These are phyloP conservation scores for Metacarcinus magister DNA, from an alignment of 2,888 invertebrate species.

Conservation along the genomic window DNA sequence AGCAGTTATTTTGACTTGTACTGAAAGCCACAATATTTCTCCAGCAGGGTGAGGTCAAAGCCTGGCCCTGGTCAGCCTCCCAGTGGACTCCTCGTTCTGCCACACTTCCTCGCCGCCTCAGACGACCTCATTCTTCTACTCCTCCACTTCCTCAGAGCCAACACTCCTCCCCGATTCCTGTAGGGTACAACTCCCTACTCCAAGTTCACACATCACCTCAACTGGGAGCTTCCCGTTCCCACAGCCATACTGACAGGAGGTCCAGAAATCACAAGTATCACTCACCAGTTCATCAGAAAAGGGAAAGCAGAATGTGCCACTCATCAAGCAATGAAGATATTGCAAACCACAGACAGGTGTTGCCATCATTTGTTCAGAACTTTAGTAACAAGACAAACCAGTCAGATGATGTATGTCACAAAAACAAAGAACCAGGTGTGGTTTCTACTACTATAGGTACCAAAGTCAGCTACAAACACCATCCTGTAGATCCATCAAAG, in stretches of 20 bases:
- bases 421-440: background rate
- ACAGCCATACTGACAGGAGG: conserved; percentile 39
- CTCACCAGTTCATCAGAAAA: conserved; percentile 56
- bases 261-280: conserved; percentile 33
- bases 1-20: background rate
- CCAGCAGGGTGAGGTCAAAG: conserved; percentile 37
- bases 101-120: conserved; percentile 76
- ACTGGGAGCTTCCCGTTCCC: background rate
- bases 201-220: conserved; percentile 44
- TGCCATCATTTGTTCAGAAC: conserved; percentile 7
- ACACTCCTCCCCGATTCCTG: conserved; percentile 22
- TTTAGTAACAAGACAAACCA: background rate
- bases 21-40: background rate
- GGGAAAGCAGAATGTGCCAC: conserved; percentile 10
- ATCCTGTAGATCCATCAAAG: conserved; percentile 1
- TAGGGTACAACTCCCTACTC: background rate
- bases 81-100: conserved; percentile 82
- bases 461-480: background rate
- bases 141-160: conserved; percentile 62
- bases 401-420: background rate
- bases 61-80: background rate
- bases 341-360: background rate
- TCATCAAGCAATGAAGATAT: conserved; percentile 47
- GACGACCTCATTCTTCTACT: conserved; percentile 66
- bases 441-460: background rate